Evolutionary conservation across 1,140 invertebrate species (phyloP).

Genomic region (Platorchestia sp.): DNA sequence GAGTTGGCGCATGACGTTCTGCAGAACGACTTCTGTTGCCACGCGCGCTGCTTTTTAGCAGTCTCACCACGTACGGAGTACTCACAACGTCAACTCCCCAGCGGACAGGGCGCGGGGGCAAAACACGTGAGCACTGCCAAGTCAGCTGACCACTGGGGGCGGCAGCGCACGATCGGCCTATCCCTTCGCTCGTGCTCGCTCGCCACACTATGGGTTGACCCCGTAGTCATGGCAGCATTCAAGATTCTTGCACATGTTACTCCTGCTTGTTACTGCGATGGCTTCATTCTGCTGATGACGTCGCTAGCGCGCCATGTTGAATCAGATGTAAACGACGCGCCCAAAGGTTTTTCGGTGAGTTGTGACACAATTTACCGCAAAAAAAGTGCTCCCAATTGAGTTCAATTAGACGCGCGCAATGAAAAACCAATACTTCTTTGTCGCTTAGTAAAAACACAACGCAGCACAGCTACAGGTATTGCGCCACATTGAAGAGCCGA

Average conservation of each 20-base stretch:
- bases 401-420: neutral
- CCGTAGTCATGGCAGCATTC: neutral
- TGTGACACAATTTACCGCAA: neutral
- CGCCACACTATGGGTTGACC: neutral
- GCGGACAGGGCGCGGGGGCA: neutral
- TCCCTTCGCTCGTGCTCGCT: neutral
- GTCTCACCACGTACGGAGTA: neutral
- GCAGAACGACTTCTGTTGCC: neutral
- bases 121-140: neutral
- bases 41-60: neutral
- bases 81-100: neutral
- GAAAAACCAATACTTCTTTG: neutral
- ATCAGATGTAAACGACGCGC: neutral
- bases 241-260: neutral
- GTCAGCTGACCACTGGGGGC: neutral
- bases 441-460: neutral
- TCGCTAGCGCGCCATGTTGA: neutral
- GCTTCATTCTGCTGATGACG: neutral
- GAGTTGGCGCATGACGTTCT: neutral
- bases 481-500: neutral
- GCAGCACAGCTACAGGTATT: neutral
- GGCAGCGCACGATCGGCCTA: neutral
- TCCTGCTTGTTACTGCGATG: neutral
- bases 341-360: neutral
- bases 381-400: neutral